A percentile compares a stretch with the other conserved stretches of the same genome.
Conservation (phyloP, 2,888 invertebrate species). For the Acanthosepion esculentum region DNA sequence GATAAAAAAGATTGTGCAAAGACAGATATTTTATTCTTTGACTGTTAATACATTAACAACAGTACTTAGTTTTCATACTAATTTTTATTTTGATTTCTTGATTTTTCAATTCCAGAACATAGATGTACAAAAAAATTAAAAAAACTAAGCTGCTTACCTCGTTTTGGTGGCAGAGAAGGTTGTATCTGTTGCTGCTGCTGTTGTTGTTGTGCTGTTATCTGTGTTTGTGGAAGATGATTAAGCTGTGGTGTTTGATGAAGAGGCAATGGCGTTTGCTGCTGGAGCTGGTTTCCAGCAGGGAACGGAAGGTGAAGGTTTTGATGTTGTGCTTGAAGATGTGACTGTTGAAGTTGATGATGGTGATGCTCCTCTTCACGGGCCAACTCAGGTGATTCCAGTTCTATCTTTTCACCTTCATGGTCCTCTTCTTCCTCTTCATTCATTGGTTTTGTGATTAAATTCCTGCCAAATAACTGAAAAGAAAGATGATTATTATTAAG, state of each 20-base stretch:
- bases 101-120: too few relatives aligned
- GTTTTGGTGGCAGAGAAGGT: constrained; percentile 36
- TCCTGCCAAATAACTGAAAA: constrained; percentile 68
- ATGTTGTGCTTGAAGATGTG: constrained; percentile 25
- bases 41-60: too few relatives aligned
- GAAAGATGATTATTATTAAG: not conserved
- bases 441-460: constrained; percentile 67
- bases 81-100: too few relatives aligned
- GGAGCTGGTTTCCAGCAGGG: constrained; percentile 35
- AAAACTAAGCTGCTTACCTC: not conserved
- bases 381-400: constrained; percentile 65
- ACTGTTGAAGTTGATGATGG: constrained; percentile 53
- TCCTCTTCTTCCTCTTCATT: constrained; percentile 62
- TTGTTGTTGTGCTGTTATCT: not conserved
- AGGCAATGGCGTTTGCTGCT: constrained; percentile 42
- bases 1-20: too few relatives aligned
- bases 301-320: constrained; percentile 46
- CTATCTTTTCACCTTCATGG: constrained; percentile 58
- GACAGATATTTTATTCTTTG: too few relatives aligned
- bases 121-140: too few relatives aligned
- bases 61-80: too few relatives aligned
- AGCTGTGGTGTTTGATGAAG: constrained; percentile 36
- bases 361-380: constrained; percentile 64
- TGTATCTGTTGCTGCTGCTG: constrained; percentile 41
- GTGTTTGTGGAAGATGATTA: constrained; percentile 36